Evolutionary conservation across 2,113 vertebrate species (phyloP).

Genomic region (Misgurnus mizolepis): DNA sequence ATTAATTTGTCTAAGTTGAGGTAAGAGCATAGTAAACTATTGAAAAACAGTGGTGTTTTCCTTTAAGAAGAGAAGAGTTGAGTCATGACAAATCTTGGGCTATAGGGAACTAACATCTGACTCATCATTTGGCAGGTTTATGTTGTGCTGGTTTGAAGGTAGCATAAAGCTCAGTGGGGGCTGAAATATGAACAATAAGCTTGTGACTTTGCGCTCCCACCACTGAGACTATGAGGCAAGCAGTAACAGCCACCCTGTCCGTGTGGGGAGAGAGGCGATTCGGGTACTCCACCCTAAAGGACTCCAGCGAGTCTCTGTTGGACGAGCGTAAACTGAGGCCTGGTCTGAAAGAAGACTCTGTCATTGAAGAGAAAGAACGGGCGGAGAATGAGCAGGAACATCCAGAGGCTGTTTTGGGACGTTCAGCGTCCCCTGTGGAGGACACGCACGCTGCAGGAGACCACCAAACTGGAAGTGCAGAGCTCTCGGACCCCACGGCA

Average conservation of each 20-base stretch:
- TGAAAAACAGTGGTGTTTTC: not conserved
- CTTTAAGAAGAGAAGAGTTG: not conserved
- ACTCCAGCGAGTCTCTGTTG: constrained; percentile 61
- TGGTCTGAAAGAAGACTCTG: constrained; percentile 95
- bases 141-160: constrained; percentile 23
- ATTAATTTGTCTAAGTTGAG: no score
- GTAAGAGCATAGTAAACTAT: no score
- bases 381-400: constrained; percentile 91
- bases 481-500: not conserved
- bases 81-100: constrained; percentile 22
- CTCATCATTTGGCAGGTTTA: constrained; percentile 18
- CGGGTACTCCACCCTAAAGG: constrained; percentile 65
- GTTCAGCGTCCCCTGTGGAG: constrained; percentile 67
- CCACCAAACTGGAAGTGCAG: constrained; percentile 37
- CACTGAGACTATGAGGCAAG: constrained; percentile 58
- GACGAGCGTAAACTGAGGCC: constrained; percentile 54
- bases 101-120: constrained; percentile 26
- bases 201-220: constrained; percentile 2
- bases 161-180: constrained; percentile 46
- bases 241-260: constrained; percentile 72
- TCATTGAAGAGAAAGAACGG: constrained; percentile 96
- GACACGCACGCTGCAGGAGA: constrained; percentile 69
- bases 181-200: constrained; percentile 64
- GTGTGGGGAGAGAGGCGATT: constrained; percentile 72
- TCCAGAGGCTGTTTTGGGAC: constrained; percentile 67